These are phyloP conservation scores for Etheostoma spectabile DNA, from an alignment of 2,113 vertebrate species.

Conservation along the genomic window DNA sequence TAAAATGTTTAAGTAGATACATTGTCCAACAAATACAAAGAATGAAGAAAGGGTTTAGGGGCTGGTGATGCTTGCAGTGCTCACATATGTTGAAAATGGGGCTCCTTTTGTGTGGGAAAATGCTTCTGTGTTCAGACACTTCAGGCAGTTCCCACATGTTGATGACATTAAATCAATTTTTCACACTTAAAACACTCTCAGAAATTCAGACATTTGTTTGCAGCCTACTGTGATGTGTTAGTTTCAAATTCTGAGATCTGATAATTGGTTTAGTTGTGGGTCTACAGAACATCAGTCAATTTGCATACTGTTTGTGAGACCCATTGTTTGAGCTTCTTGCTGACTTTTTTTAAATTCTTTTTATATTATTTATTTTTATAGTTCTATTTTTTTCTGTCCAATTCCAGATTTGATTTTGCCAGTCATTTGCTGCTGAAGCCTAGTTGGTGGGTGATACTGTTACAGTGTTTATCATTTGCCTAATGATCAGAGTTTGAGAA, in stretches of 20 bases:
- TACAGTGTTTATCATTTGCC: conserved; percentile 23
- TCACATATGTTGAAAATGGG: conserved; percentile 1
- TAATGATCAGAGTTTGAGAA: conserved; percentile 29
- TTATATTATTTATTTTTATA: too few relatives aligned
- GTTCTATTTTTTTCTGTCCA: background rate
- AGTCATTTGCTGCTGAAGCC: background rate
- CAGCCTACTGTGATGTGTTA: background rate
- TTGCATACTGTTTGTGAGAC: background rate
- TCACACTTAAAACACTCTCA: background rate
- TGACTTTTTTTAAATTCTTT: background rate
- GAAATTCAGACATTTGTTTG: background rate
- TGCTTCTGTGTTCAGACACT: conserved; percentile 14
- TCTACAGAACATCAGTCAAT: background rate
- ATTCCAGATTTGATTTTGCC: background rate
- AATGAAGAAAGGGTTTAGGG: background rate
- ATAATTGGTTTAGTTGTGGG: background rate
- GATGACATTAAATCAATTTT: conserved; percentile 3
- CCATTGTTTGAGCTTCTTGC: background rate
- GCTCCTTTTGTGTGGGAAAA: conserved; percentile 27
- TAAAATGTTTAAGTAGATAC: conserved; percentile 19
- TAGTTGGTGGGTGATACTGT: background rate
- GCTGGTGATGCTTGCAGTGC: background rate
- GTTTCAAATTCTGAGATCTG: background rate
- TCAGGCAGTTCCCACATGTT: conserved; percentile 1
- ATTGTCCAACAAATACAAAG: conserved; percentile 21